Conservation (phyloP, 2,113 vertebrate species). For the Tragulus kanchil region DNA sequence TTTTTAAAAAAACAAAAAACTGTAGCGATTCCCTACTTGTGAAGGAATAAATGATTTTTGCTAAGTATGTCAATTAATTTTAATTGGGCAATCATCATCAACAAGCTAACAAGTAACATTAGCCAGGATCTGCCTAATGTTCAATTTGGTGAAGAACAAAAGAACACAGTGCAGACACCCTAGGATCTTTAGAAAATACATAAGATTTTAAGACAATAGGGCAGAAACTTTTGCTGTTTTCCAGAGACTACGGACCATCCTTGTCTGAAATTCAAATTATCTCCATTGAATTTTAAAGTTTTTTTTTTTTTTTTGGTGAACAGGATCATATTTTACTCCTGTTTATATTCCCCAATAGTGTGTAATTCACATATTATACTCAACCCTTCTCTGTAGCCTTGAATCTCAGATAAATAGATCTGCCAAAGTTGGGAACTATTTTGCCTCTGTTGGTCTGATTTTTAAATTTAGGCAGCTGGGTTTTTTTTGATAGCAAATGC, state of each 20-base stretch:
- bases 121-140: background rate
- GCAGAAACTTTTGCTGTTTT: background rate
- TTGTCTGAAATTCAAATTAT: background rate
- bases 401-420: background rate
- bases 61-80: background rate
- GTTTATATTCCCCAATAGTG: background rate
- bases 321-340: background rate
- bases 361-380: background rate
- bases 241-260: background rate
- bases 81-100: background rate
- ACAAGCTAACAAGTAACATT: background rate
- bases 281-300: background rate
- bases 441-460: background rate
- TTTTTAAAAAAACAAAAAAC: background rate
- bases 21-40: background rate
- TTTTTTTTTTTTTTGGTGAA: background rate
- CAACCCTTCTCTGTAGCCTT: background rate
- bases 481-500: background rate
- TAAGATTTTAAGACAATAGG: background rate
- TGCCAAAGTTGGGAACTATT: background rate
- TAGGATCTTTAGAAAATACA: background rate
- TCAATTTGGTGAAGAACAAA: background rate
- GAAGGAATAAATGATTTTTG: background rate
- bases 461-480: background rate
- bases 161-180: background rate